Conservation (phyloP, 2,797 vertebrate species). For the Nannoperca obscura region DNA sequence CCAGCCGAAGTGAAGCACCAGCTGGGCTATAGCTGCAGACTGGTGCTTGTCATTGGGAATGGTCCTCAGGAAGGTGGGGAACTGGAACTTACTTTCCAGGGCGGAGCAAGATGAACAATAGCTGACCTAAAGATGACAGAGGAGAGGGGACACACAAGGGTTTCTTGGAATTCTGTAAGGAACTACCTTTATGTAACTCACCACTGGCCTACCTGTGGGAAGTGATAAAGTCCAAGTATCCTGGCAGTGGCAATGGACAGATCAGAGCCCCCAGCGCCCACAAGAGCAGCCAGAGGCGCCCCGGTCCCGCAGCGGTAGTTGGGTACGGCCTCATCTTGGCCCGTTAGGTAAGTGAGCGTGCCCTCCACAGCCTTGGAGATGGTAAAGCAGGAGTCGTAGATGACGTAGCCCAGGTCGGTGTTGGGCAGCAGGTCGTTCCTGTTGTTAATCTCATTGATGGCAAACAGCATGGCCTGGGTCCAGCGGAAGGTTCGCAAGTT, state of each 20-base stretch:
- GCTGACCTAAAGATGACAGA: constrained; percentile 82
- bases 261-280: constrained; percentile 89
- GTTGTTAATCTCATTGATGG: constrained; percentile 87
- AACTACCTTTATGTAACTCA: neutral
- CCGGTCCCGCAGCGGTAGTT: constrained; percentile 89
- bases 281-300: constrained; percentile 84
- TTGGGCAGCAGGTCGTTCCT: constrained; percentile 83
- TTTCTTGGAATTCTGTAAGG: neutral
- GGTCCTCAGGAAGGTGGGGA: constrained; percentile 88
- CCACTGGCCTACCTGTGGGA: constrained; percentile 84
- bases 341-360: constrained; percentile 88
- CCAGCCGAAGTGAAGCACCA: constrained; percentile 90
- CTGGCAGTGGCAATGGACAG: constrained; percentile 89
- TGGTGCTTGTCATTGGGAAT: constrained; percentile 87
- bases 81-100: constrained; percentile 90
- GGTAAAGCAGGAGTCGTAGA: constrained; percentile 91
- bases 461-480: constrained; percentile 91
- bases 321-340: constrained; percentile 90
- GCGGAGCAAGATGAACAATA: constrained; percentile 88
- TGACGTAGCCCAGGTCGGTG: constrained; percentile 88
- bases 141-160: neutral
- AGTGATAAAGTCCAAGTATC: constrained; percentile 90
- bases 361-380: constrained; percentile 91
- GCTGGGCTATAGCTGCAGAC: constrained; percentile 85
- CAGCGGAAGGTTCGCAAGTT: constrained; percentile 90